phyloP scores from a whole-genome alignment of 2,888 invertebrate species.

The Mythimna pallens region DNA sequence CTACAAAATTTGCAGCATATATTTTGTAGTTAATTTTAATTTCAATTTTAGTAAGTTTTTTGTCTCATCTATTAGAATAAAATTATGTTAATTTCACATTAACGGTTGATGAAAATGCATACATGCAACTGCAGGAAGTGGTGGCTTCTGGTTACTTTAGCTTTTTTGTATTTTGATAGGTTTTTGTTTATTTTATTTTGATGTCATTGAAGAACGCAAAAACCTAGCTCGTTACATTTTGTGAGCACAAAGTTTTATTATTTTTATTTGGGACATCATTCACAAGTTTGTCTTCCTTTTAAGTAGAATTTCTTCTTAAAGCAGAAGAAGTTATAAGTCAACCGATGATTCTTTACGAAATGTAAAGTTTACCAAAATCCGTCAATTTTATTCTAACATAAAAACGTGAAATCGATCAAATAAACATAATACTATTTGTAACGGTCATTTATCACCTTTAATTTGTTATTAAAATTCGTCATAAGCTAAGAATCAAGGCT shows the following conservation, averaged over 20 bases:
- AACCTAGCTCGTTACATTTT: neutral
- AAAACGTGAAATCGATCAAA: constrained; percentile 30
- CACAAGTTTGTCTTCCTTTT: neutral
- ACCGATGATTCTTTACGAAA: neutral
- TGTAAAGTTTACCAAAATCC: neutral
- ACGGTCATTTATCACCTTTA: constrained; percentile 38
- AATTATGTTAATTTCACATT: constrained; percentile 7
- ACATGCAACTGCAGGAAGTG: constrained; percentile 14
- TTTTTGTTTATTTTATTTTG: constrained; percentile 12
- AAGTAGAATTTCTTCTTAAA: neutral
- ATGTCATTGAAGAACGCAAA: neutral
- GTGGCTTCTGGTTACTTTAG: neutral
- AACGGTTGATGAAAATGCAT: constrained; percentile 20
- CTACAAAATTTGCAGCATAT: neutral
- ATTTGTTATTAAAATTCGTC: constrained; percentile 52
- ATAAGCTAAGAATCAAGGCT: constrained; percentile 51
- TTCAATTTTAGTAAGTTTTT: constrained; percentile 9
- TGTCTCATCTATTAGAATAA: neutral
- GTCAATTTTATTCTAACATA: constrained; percentile 13
- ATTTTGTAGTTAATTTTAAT: too few species aligned
- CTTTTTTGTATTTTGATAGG: neutral
- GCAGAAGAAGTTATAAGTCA: neutral
- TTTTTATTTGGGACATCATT: neutral
- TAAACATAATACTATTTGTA: constrained; percentile 18
- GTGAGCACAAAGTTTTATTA: neutral